A percentile compares a stretch with the other conserved stretches of the same genome.
phyloP scores from a whole-genome alignment of 1,140 invertebrate species.

The Zeugodacus cucurbitae region DNA sequence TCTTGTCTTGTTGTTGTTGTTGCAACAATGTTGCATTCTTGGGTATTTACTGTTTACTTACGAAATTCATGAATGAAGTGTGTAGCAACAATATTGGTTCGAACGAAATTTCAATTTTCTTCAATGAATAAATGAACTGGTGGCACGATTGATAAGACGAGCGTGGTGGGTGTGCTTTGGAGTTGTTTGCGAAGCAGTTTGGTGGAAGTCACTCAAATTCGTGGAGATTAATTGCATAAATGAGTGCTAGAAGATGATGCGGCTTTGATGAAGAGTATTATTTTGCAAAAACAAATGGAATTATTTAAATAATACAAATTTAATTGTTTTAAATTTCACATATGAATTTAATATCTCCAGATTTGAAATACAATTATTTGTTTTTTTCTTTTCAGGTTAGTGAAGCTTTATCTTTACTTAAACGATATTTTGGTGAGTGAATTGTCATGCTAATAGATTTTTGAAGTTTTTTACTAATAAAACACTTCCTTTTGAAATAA shows the following conservation, averaged over 20 bases:
- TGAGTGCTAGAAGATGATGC: neutral
- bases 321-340: no score
- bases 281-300: no score
- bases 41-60: neutral
- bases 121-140: slow-evolving; percentile 22
- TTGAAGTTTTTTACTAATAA: no score
- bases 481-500: no score
- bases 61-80: slow-evolving; percentile 26
- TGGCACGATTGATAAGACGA: neutral
- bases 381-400: no score
- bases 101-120: slow-evolving; percentile 24
- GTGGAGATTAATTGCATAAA: neutral
- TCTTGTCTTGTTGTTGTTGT: neutral
- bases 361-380: no score
- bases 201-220: neutral
- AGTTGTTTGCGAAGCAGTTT: neutral
- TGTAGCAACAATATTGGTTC: slow-evolving; percentile 1
- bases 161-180: neutral
- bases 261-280: no score
- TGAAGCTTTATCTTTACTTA: no score
- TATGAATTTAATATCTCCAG: no score
- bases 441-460: no score
- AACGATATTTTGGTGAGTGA: no score
- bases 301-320: no score
- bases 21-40: neutral